Percentiles rank a stretch among this genome's conserved stretches.
phyloP scores from a whole-genome alignment of 2,113 vertebrate species.

The Hemibagrus wyckioides region DNA sequence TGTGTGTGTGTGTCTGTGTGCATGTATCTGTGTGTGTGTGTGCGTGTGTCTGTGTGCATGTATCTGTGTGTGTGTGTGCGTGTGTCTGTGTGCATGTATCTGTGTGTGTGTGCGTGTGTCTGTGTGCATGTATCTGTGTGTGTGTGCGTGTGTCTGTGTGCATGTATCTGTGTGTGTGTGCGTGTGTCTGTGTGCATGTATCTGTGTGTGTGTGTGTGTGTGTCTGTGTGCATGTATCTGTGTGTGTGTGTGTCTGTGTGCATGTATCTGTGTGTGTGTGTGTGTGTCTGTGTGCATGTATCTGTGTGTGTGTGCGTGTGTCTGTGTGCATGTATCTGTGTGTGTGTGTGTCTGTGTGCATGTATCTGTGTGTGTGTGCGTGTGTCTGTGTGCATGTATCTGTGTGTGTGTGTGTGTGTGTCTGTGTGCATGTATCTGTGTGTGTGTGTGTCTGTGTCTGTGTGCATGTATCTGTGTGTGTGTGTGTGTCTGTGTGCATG shows the following conservation, averaged over 20 bases:
- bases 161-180: background rate
- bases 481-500: constrained; percentile 8
- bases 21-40: background rate
- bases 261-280: no score
- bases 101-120: background rate
- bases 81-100: constrained; percentile 9
- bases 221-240: background rate
- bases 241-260: constrained; percentile 39
- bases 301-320: background rate
- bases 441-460: background rate
- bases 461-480: constrained; percentile 35
- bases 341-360: constrained; percentile 20
- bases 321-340: constrained; percentile 34
- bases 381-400: constrained; percentile 18
- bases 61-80: constrained; percentile 28
- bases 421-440: background rate
- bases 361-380: background rate
- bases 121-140: constrained; percentile 42
- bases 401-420: constrained; percentile 30
- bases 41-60: constrained; percentile 19
- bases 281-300: constrained; percentile 13
- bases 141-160: constrained; percentile 1
- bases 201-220: constrained; percentile 33
- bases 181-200: constrained; percentile 17
- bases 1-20: constrained; percentile 3